Conservation (phyloP, 2,797 vertebrate species). For the Fundulus diaphanus region DNA sequence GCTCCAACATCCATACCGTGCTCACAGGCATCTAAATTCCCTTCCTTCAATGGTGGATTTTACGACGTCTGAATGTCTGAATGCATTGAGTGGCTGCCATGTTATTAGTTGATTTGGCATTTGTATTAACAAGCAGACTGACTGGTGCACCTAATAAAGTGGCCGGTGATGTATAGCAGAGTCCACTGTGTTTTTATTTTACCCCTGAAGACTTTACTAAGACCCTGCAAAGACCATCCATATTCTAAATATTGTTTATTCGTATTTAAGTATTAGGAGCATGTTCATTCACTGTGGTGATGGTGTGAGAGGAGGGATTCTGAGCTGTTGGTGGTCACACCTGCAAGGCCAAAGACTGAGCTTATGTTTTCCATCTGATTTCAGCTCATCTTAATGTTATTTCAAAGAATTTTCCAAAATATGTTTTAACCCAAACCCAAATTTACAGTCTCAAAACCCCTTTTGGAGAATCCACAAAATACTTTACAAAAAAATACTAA, state of each 20-base stretch:
- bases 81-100: too few species aligned
- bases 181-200: too few species aligned
- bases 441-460: not conserved
- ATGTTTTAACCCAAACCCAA: not conserved
- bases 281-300: not conserved
- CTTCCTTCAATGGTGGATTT: too few species aligned
- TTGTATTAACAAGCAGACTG: too few species aligned
- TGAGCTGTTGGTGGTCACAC: not conserved
- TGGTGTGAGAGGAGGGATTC: not conserved
- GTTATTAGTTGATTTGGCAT: too few species aligned
- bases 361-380: not conserved
- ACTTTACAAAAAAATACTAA: not conserved
- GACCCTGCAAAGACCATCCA: not conserved
- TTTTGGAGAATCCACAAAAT: not conserved
- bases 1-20: too few species aligned
- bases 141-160: too few species aligned
- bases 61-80: too few species aligned
- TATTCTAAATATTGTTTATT: not conserved
- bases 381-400: not conserved
- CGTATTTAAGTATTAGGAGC: not conserved
- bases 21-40: too few species aligned
- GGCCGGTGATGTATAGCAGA: too few species aligned
- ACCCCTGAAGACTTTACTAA: too few species aligned
- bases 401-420: too few species aligned
- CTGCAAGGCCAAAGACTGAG: not conserved